These are phyloP conservation scores for Bombus picipes DNA, from an alignment of 1,140 invertebrate genomes.

Conservation along the genomic window DNA sequence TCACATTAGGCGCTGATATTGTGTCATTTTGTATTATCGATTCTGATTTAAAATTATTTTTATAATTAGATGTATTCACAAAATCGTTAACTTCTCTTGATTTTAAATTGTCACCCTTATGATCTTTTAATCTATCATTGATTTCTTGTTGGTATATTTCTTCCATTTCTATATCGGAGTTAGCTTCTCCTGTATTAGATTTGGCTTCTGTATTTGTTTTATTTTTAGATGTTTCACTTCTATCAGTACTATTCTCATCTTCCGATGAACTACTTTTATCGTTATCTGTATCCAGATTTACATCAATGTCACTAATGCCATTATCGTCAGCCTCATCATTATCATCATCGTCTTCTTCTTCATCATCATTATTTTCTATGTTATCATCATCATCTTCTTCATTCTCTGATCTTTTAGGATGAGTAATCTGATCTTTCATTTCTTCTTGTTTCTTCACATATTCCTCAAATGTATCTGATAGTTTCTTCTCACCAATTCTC, in stretches of 20 bases:
- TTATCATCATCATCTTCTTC: conserved; percentile 74
- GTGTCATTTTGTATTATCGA: not conserved
- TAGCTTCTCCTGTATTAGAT: conserved; percentile 75
- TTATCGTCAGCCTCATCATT: conserved; percentile 51
- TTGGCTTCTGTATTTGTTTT: conserved; percentile 84
- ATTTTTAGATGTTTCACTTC: conserved; percentile 86
- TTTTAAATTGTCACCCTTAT: not conserved
- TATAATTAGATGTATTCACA: not conserved
- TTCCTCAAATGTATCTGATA: conserved; percentile 75
- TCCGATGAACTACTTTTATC: conserved; percentile 78
- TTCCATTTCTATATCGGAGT: not conserved
- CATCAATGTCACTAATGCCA: conserved; percentile 66
- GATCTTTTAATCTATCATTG: not conserved
- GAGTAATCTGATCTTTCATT: conserved; percentile 60
- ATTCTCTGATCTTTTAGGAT: conserved; percentile 57
- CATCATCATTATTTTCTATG: conserved; percentile 57
- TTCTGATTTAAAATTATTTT: no score
- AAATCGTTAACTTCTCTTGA: not conserved
- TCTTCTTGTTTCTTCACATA: conserved; percentile 76
- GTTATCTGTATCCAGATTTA: conserved; percentile 60
- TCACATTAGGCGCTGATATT: no score
- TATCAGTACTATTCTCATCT: conserved; percentile 83
- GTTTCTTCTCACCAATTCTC: conserved; percentile 78
- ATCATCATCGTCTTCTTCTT: conserved; percentile 58
- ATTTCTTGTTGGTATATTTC: not conserved